Evolutionary conservation across 2,113 vertebrate genomes (phyloP).

Genomic region (Panthera tigris): DNA sequence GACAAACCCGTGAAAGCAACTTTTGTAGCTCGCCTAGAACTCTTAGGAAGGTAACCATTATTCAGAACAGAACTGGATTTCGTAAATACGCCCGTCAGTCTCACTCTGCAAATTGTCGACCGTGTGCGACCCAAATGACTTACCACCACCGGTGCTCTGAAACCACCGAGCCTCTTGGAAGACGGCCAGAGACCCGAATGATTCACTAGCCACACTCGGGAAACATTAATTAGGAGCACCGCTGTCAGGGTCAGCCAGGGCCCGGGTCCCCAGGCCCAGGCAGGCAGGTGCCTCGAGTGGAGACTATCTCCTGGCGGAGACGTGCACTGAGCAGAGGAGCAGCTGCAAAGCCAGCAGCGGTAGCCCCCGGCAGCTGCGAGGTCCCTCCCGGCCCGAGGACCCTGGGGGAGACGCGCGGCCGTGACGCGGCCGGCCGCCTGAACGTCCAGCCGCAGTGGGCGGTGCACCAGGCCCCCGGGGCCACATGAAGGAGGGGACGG

Average conservation of each 20-base stretch:
- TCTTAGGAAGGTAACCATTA: too few relatives aligned
- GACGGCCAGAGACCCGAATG: neutral
- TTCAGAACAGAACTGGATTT: too few relatives aligned
- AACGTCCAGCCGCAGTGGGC: neutral
- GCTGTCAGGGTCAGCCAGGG: neutral
- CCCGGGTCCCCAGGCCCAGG: neutral
- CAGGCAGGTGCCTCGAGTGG: fast-evolving
- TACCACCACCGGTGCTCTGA: neutral
- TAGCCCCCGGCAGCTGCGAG: neutral
- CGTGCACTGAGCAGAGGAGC: fast-evolving
- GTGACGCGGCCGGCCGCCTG: neutral
- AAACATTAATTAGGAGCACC: neutral
- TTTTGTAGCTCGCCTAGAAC: fast-evolving
- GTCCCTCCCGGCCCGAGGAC: neutral
- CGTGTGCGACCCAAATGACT: fast-evolving
- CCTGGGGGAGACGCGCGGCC: neutral
- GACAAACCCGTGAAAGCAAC: fast-evolving
- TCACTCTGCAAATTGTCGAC: neutral
- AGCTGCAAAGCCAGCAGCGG: neutral
- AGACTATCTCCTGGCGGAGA: neutral
- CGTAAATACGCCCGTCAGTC: neutral
- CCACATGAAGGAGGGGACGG: too few relatives aligned
- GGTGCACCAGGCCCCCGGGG: too few relatives aligned
- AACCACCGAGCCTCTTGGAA: neutral
- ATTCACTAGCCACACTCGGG: neutral